Base-by-base conservation (phyloP, 2,888 invertebrate genomes). In the Syritta pipiens region DNA sequence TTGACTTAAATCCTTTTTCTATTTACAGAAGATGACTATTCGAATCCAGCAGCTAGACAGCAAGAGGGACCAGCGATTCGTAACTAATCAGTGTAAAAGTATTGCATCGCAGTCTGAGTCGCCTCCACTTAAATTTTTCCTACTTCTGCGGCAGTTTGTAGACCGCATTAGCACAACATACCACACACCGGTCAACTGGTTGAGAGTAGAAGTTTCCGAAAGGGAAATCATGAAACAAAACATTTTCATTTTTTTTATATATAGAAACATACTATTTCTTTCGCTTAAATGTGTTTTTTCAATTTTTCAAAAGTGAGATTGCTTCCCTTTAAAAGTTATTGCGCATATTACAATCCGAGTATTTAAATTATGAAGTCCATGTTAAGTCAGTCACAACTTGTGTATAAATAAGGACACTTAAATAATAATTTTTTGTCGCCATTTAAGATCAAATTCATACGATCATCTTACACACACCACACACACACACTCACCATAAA, bases 1-100 rank as follows among this genome's bases (percentile, higher is more conserved):
- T 0, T 28, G 6, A 17, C 2, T 17, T 2, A 1, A 1, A 17
- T 17, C 5, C 6, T 12, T 0, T 32, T 53, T 51, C 59, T 59
- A 19, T 57, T 84, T 84, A 26, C 84, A 90, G 89, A 90, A 86
- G 91, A 91, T 84, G 90, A 89, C 76, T 91, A 90, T 81, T 90
- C 89, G 62, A 90, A 90, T 84, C 88, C 86, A 35, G 89, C 88
- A 51, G 89, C 85, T 26, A 85, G 89, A 6, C 88, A 89, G 79
- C 88, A 88, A 77, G 90, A 90, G 81, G 91, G 89, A 40, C 88
- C 89, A 77, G 90, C 89, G 62, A 89, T 90, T 82, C 87, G 91
- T 83, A 89, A 90, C 84, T 90, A 88, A 81, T 35, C 17, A 44
- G 5, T 28, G 5, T n/a, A 46, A 20, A 20, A 4, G 10, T 14